Evolutionary conservation across 2,113 vertebrate genomes (phyloP), one percentile per base, ranked within the genome.

Genomic region (Suncus etruscus): DNA sequence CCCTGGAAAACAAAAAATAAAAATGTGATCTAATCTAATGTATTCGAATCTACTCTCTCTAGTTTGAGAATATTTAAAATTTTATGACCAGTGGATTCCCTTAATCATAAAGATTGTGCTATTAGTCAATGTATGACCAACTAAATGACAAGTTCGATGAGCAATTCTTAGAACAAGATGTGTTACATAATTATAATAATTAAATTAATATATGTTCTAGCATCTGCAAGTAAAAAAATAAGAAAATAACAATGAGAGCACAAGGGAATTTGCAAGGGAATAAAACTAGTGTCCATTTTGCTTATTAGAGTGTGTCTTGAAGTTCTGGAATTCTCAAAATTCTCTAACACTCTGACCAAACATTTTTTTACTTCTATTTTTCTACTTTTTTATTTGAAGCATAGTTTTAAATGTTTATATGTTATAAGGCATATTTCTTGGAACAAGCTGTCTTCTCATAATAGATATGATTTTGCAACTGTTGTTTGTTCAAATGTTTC

Each of bases 401-500:
- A 65, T 83, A 27, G 84, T 89, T 81, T 87, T 8, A 80, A 79
- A 82, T 90, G 79, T 94, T 91, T 89, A 47, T 72, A 68, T 12
- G 29, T 51, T 54, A 8, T 39, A 91, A 72, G 63, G 61, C 72
- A 90, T 63, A 83, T 54, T 87, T 83, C 61, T 87, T 25, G 29
- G 90, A 94, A 95, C 93, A 94, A 72, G 73, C 72, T 87, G 93
- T 90, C 50, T 91, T 68, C 68, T 85, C 75, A 76, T 80, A 94
- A 83, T 25, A 82, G 61, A 79, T 31, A 74, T n/a, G 79, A 82
- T 66, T 95, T 87, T 66, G 32, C 27, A 87, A 45, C 25, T 83
- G 75, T 47, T 94, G 87, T 94, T 94, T 96, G 81, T 83, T 94
- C 90, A 80, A 83, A 93, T n/a, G 72, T 77, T 90, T 54, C 93